Percentiles rank a stretch among this genome's conserved stretches.
These are phyloP conservation scores for Strigamia crassipes DNA, from an alignment of 2,888 invertebrate species.

Conservation along the genomic window DNA sequence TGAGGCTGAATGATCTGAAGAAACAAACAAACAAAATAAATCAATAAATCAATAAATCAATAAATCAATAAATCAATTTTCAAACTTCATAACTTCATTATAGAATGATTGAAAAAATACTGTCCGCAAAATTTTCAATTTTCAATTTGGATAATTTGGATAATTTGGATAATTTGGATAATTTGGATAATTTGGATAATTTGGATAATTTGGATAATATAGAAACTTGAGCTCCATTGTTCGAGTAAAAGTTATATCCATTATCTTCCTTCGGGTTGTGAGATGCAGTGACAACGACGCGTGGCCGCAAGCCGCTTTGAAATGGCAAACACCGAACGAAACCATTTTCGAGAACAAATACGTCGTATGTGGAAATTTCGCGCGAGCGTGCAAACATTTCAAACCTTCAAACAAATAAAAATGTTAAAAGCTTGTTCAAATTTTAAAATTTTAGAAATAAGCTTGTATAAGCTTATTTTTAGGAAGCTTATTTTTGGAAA, in stretches of 20 bases:
- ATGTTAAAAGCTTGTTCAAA: no score
- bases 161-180: no score
- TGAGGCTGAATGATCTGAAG: slow-evolving; percentile 92
- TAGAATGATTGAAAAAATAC: no score
- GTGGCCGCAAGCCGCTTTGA: slow-evolving; percentile 78
- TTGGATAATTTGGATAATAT: no score
- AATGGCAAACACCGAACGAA: slow-evolving; percentile 78
- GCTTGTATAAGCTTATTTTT: no score
- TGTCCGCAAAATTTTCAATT: background rate
- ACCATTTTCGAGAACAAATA: slow-evolving; percentile 78
- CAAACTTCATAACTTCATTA: no score
- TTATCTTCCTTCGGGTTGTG: slow-evolving; percentile 96
- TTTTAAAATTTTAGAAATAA: no score
- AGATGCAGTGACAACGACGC: slow-evolving; percentile 95
- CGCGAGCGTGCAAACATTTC: no score
- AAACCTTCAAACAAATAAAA: no score
- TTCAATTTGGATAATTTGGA: background rate
- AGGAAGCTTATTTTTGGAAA: slow-evolving; percentile 42
- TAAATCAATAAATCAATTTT: no score
- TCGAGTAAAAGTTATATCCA: slow-evolving; percentile 97
- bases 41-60: no score
- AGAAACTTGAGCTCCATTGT: slow-evolving; percentile 79
- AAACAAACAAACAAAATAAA: slow-evolving; percentile 47
- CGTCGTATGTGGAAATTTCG: slow-evolving; percentile 73
- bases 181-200: no score